Conservation (phyloP, 2,113 vertebrate genomes). For the Struthio camelus region DNA sequence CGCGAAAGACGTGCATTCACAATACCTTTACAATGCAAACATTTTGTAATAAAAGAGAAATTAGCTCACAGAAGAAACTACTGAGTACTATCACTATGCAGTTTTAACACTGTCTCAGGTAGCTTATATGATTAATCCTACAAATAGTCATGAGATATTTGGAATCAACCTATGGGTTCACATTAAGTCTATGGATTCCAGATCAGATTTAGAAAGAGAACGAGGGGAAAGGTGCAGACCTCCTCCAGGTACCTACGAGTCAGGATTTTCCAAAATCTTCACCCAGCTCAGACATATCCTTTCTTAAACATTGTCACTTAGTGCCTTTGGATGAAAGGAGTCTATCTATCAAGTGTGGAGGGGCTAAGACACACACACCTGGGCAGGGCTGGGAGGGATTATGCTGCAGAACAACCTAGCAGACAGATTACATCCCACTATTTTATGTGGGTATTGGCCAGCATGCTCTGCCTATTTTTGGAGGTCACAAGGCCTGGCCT, state of each 20-base stretch:
- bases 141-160: background rate
- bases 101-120: background rate
- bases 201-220: background rate
- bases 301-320: background rate
- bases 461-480: background rate
- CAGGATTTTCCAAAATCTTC: background rate
- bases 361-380: background rate
- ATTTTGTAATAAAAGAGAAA: background rate
- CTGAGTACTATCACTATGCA: accelerated
- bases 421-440: background rate
- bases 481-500: background rate
- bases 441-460: background rate
- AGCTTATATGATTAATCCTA: background rate
- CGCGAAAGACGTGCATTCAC: background rate
- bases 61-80: background rate
- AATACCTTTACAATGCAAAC: background rate
- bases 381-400: background rate
- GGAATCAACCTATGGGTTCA: background rate
- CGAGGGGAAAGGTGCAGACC: background rate
- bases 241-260: background rate
- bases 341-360: background rate
- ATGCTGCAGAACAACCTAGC: background rate
- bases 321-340: background rate
- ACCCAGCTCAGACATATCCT: background rate
- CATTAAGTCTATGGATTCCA: background rate